Evolutionary conservation across 1,140 invertebrate genomes (phyloP).

Genomic region (Zophobas atratus): DNA sequence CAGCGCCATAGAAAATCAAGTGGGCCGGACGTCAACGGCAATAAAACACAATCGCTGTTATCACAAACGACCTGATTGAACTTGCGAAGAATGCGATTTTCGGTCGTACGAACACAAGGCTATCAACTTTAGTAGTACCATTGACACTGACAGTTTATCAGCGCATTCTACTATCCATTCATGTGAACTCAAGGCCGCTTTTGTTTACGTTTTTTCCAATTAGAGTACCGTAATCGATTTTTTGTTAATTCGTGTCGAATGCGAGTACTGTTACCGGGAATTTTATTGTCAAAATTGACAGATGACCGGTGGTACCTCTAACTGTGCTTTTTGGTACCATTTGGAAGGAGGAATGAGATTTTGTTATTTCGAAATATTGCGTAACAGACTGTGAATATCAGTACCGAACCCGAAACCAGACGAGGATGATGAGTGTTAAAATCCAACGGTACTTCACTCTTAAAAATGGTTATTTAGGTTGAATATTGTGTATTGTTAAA

Average conservation of each 20-base stretch:
- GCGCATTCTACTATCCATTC: slow-evolving; percentile 36
- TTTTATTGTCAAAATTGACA: neutral
- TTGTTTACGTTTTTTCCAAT: slow-evolving; percentile 44
- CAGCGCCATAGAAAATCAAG: slow-evolving; percentile 42
- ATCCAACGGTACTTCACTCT: slow-evolving; percentile 27
- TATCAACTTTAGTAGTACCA: slow-evolving; percentile 11
- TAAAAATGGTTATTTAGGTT: slow-evolving; percentile 41
- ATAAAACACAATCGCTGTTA: slow-evolving; percentile 34
- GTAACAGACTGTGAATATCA: slow-evolving; percentile 3
- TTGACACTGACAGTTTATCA: slow-evolving; percentile 34
- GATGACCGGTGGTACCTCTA: neutral
- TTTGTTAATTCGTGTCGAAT: slow-evolving; percentile 1
- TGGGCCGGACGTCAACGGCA: slow-evolving; percentile 30
- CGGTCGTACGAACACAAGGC: slow-evolving; percentile 21
- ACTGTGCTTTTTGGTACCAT: neutral
- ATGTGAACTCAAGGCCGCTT: slow-evolving; percentile 46
- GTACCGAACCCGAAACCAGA: slow-evolving; percentile 1
- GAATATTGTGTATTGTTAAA: slow-evolving; percentile 30
- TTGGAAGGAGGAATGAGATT: neutral
- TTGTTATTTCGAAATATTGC: slow-evolving; percentile 20
- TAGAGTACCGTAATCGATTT: slow-evolving; percentile 28
- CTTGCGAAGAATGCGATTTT: slow-evolving; percentile 13
- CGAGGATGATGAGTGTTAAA: slow-evolving; percentile 34
- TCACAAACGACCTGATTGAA: slow-evolving; percentile 12
- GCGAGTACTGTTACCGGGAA: neutral